phyloP scores from a whole-genome alignment of 2,113 vertebrate species.

The Saguinus imperator region DNA sequence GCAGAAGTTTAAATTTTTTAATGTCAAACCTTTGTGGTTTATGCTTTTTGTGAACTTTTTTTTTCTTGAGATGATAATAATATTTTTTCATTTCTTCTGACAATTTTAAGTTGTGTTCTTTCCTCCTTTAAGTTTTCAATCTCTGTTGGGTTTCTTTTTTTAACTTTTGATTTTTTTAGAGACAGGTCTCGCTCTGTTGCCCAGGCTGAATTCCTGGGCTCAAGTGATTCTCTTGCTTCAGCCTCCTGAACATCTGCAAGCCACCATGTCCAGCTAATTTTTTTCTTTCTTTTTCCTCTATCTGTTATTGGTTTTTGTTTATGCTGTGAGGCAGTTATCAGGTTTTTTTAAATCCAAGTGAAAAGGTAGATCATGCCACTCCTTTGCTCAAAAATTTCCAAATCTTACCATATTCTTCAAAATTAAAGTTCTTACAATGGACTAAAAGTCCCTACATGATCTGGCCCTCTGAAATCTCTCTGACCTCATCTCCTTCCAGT shows the following conservation, averaged over 20 bases:
- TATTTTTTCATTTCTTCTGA: conserved; percentile 2
- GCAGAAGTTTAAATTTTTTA: conserved; percentile 15
- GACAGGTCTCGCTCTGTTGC: no score
- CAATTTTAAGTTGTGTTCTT: conserved; percentile 28
- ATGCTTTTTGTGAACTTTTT: conserved; percentile 22
- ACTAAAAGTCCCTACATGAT: background rate
- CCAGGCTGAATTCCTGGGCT: no score
- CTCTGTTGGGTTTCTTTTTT: background rate
- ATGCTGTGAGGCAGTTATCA: background rate
- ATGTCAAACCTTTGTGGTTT: background rate
- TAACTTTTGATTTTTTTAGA: no score
- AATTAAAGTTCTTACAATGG: conserved; percentile 39
- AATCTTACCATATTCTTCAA: background rate
- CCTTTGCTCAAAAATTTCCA: background rate
- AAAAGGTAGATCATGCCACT: background rate
- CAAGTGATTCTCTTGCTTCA: no score
- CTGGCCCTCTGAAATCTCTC: background rate
- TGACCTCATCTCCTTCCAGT: background rate
- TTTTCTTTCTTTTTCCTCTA: background rate
- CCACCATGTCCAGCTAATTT: no score
- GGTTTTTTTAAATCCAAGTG: background rate
- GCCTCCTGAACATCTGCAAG: no score
- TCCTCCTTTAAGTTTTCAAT: background rate
- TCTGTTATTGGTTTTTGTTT: background rate
- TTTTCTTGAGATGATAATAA: background rate